Base-by-base conservation (phyloP, 30 jellyfish, hydroid and myxozoan species). In the Turritopsis rubra region DNA sequence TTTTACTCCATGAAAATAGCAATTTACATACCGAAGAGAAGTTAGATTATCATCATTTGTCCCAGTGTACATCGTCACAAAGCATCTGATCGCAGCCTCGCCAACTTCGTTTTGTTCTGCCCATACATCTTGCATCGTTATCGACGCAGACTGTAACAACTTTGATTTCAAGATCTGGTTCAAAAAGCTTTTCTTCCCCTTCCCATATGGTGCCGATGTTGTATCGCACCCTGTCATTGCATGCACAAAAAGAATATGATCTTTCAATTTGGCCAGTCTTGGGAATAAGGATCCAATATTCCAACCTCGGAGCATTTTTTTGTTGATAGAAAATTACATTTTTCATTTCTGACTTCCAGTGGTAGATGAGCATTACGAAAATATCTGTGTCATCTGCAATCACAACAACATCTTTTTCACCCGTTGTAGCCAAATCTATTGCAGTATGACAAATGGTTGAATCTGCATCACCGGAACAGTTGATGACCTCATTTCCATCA, bases 401-500 rank as follows among this genome's bases (percentile, higher is more conserved):
- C 54, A 80, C 85, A 19, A 20, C 18, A 18, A 80, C 83, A 1
- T 22, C 31, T 20, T 29, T 29, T 22, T 25, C 28, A 21, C 26
- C 23, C 17, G 54, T 53, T 29, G 81, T 24, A 29, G 90, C 89
- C 52, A 25, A 28, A 30, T 81, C 54, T 26, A 86, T 73, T 52
- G 89, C 89, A 52, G 85, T 52, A 28, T 80, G 28, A 25, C 72
- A 89, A 27, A 80, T 86, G 66, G 29, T 66, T 19, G 89, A n/a
- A 74, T 86, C 89, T 21, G 94, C 94, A 87, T 80, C 90, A 21
- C 89, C 82, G 25, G 71, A 21, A 65, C 95, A 27, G 25, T 71
- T 54, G 28, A 20, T 28, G 21, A 81, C 83, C 29, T 77, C 31
- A 16, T 71, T 72, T 66, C 87, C 84, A 23, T 60, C 78, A n/a